These are phyloP conservation scores for Elysia chlorotica DNA, from an alignment of 1,140 invertebrate genomes.

Conservation along the genomic window DNA sequence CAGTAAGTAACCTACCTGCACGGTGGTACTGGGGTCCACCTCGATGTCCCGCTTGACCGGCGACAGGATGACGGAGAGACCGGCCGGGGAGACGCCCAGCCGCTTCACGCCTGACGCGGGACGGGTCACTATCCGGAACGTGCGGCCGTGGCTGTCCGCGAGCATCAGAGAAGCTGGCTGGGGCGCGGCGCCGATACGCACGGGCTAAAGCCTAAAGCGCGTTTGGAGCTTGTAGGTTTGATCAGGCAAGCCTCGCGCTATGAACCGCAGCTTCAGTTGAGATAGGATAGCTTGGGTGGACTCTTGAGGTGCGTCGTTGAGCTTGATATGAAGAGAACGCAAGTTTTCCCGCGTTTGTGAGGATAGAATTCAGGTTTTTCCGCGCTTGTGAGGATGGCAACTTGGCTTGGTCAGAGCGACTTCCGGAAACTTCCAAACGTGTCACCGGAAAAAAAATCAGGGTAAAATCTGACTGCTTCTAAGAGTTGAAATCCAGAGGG, in stretches of 20 bases:
- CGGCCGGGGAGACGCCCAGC: slow-evolving; percentile 8
- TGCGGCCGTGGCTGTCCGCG: slow-evolving; percentile 20
- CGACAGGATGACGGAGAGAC: slow-evolving; percentile 15
- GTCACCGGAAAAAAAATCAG: too few relatives aligned
- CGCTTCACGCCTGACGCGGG: slow-evolving; percentile 17
- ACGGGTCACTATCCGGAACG: slow-evolving; percentile 20
- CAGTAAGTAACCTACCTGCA: slow-evolving; percentile 11
- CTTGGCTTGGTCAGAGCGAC: too few relatives aligned
- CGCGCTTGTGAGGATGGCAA: too few relatives aligned
- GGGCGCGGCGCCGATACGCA: background rate
- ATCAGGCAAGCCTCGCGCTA: background rate
- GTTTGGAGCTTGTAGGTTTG: background rate
- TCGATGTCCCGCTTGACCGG: slow-evolving; percentile 20
- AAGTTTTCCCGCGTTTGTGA: background rate
- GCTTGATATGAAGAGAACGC: background rate
- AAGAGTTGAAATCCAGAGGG: too few relatives aligned
- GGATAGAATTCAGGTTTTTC: too few relatives aligned
- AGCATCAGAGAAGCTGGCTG: slow-evolving; percentile 13
- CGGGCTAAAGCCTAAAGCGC: background rate
- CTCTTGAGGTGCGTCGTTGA: background rate
- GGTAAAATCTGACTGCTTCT: too few relatives aligned
- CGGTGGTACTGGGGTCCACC: slow-evolving; percentile 10
- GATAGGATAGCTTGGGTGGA: background rate
- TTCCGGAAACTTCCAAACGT: too few relatives aligned
- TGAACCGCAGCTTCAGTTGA: background rate